Evolutionary conservation across 2,113 vertebrate genomes (phyloP), one percentile per base, ranked within the genome.

Genomic region (Anoplopoma fimbria): DNA sequence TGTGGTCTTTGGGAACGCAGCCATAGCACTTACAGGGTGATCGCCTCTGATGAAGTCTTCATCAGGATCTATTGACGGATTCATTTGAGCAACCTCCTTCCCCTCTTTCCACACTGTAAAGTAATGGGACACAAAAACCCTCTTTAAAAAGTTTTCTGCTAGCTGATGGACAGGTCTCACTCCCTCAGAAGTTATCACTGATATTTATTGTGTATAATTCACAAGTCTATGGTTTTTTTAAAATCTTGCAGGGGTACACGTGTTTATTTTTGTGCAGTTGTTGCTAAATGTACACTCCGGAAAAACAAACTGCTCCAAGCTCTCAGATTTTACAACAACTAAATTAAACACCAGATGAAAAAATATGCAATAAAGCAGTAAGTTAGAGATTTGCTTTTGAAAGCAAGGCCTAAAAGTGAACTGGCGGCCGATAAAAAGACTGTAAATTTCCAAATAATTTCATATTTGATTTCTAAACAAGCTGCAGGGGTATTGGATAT

Each of bases 61-160:
- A 95, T 95, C 94, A 94, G 90, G 90, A 89, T 91, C 87, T 95
- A 95, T 95, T 94, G 94, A 95, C 92, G 88, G 94, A 93, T 95
- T 95, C 77, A 95, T 94, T 94, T 93, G 85, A 89, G 90, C 85
- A 31, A 71, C 75, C 80, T 71, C 77, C 85, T 77, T 91, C 79
- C 73, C 75, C 69, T 75, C 72, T 58, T 29, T 77, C 80, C 23
- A 83, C 90, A 88, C 90, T 92, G 89, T 93, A 93, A 94, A 89
- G 86, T 89, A 90, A 93, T 89, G 85, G 90, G 51, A 92, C 84
- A 86, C 89, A 90, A 88, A 93, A 86, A 73, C 77, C 80, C 75
- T 77, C 62, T 86, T 84, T 83, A 80, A 87, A 91, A 94, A 93
- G 80, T 78, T 89, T 92, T 88, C 79, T 67, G 29, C 25, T 67